These are phyloP conservation scores for Galeopsomyia nigrocyanea DNA, from an alignment of 2,888 invertebrate species.

Conservation along the genomic window DNA sequence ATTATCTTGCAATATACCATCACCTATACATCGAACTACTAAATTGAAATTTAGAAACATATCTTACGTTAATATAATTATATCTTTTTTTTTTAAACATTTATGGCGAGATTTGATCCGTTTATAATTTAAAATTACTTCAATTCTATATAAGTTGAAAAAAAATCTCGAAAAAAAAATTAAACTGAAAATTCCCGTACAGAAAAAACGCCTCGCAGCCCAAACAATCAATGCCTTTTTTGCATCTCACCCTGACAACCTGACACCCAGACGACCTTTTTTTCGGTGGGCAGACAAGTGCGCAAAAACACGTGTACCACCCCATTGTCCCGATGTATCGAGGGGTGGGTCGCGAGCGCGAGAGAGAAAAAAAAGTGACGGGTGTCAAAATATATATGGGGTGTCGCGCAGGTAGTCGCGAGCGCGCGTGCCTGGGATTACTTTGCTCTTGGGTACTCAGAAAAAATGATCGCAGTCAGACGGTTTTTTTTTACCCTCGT, in stretches of 20 bases:
- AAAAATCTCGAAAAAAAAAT: background rate
- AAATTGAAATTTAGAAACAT: too few relatives aligned
- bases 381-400: constrained; percentile 44
- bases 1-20: too few relatives aligned
- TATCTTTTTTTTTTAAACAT: too few relatives aligned
- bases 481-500: background rate
- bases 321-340: constrained; percentile 25
- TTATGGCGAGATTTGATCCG: too few relatives aligned
- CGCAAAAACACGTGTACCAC: constrained; percentile 33
- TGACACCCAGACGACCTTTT: constrained; percentile 5
- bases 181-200: background rate
- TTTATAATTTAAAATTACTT: background rate
- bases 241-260: background rate
- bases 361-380: constrained; percentile 37
- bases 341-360: background rate
- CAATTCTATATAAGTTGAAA: background rate
- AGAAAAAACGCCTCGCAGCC: constrained; percentile 3
- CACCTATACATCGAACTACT: too few relatives aligned
- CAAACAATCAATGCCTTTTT: constrained; percentile 7
- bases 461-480: constrained; percentile 19
- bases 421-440: background rate
- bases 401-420: background rate
- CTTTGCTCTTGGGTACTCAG: constrained; percentile 6
- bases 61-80: too few relatives aligned
- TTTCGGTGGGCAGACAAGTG: constrained; percentile 31